phyloP scores from a whole-genome alignment of 2,113 vertebrate genomes.

The Rhadina sibilatrix region DNA sequence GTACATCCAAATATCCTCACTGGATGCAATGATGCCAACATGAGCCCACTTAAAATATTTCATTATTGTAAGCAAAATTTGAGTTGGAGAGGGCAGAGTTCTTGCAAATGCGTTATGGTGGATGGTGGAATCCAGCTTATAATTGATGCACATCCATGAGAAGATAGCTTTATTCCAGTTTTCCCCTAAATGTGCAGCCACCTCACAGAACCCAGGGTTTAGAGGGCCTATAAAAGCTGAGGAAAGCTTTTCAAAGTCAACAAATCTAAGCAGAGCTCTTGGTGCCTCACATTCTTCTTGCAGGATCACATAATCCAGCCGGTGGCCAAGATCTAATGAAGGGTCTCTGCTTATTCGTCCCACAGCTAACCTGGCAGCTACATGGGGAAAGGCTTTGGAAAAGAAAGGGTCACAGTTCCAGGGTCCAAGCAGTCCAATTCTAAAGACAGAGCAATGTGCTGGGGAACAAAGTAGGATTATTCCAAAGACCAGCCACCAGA shows the following conservation, averaged over 20 bases:
- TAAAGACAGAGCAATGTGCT: slow-evolving; percentile 77
- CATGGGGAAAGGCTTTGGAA: slow-evolving; percentile 79
- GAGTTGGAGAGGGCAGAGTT: slow-evolving; percentile 77
- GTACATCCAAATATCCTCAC: slow-evolving; percentile 86
- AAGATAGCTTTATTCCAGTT: slow-evolving; percentile 89
- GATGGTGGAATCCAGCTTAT: slow-evolving; percentile 76
- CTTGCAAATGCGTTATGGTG: slow-evolving; percentile 77
- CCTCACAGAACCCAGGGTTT: slow-evolving; percentile 88
- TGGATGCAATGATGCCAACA: slow-evolving; percentile 83
- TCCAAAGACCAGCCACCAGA: slow-evolving; percentile 74
- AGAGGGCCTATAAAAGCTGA: slow-evolving; percentile 84
- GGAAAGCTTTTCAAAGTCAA: slow-evolving; percentile 72
- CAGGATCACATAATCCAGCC: slow-evolving; percentile 82
- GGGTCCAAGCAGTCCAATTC: slow-evolving; percentile 86
- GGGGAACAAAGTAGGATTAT: slow-evolving; percentile 71
- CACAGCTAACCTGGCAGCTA: slow-evolving; percentile 81
- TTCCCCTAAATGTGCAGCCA: slow-evolving; percentile 78
- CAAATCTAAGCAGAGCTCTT: slow-evolving; percentile 79
- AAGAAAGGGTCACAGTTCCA: slow-evolving; percentile 87
- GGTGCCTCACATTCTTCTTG: slow-evolving; percentile 86
- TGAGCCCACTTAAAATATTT: slow-evolving; percentile 89
- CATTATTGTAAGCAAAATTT: slow-evolving; percentile 80
- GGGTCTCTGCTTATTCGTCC: slow-evolving; percentile 80
- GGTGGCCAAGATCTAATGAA: slow-evolving; percentile 72
- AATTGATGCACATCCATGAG: slow-evolving; percentile 84